These are phyloP conservation scores for Diogma glabrata DNA, from an alignment of 2,888 invertebrate species.

Conservation along the genomic window DNA sequence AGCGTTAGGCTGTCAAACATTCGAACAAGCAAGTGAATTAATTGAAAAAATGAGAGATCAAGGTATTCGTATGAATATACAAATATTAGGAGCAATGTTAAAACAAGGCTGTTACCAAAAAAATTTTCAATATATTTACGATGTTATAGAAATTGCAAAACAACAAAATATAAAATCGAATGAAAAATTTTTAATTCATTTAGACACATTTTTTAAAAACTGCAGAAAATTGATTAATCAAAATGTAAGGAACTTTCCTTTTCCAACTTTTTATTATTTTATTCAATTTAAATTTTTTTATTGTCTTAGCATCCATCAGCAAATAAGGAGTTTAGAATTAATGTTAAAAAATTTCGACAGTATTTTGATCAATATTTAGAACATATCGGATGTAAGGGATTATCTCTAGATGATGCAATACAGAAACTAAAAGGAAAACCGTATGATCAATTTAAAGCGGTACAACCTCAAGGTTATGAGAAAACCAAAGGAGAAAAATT, in stretches of 20 bases:
- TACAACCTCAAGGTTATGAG: constrained; percentile 28
- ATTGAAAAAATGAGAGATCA: constrained; percentile 57
- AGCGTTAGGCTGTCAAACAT: constrained; percentile 61
- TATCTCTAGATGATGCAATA: constrained; percentile 32
- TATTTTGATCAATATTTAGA: constrained; percentile 39
- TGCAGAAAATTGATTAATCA: constrained; percentile 42
- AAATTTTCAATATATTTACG: constrained; percentile 54
- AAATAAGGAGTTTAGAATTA: constrained; percentile 27
- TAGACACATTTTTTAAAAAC: constrained; percentile 49
- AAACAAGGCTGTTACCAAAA: constrained; percentile 46
- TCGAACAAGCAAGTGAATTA: constrained; percentile 50
- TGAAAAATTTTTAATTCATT: constrained; percentile 44
- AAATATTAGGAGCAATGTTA: constrained; percentile 64
- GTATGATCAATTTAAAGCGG: constrained; percentile 49
- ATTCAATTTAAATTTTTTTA: background rate
- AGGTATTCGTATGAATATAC: constrained; percentile 55
- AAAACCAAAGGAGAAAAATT: constrained; percentile 27
- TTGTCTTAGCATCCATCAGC: constrained; percentile 10
- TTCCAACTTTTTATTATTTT: background rate
- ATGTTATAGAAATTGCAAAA: constrained; percentile 54
- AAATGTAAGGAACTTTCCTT: constrained; percentile 32
- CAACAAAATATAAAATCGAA: constrained; percentile 51
- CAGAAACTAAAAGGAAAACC: constrained; percentile 42
- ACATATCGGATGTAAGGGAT: constrained; percentile 36
- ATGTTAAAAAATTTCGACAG: constrained; percentile 37